phyloP scores from a whole-genome alignment of 2,113 vertebrate species.

The Lepisosteus oculatus region DNA sequence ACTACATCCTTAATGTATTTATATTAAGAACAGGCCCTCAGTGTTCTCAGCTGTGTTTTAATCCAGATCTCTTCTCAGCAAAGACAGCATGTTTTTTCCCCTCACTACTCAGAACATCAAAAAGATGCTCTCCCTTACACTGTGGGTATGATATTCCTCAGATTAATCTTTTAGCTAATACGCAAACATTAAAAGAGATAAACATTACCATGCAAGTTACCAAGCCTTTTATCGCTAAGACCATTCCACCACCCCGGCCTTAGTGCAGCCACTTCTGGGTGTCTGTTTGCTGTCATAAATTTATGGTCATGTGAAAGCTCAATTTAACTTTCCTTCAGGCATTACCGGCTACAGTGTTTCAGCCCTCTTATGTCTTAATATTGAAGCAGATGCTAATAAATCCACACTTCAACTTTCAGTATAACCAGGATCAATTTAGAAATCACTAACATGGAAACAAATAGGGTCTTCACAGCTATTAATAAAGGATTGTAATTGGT shows the following conservation, averaged over 20 bases:
- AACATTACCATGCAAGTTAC: no score
- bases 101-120: no score
- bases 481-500: conserved; percentile 49
- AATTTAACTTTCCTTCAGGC: conserved; percentile 27
- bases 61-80: no score
- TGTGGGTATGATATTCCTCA: no score
- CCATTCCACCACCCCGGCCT: conserved; percentile 3
- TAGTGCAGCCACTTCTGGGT: not conserved
- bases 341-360: conserved; percentile 4
- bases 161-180: no score
- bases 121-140: no score
- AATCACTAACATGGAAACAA: conserved; percentile 49
- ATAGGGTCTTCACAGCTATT: conserved; percentile 44
- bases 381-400: conserved; percentile 33
- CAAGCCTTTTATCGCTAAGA: no score
- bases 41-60: no score
- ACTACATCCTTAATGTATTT: no score
- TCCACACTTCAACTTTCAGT: conserved; percentile 33
- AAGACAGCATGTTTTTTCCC: no score
- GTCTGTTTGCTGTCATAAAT: conserved; percentile 21
- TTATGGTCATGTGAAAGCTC: conserved; percentile 1
- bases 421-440: conserved; percentile 41
- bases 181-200: no score
- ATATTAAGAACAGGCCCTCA: no score
- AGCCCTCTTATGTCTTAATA: conserved; percentile 12